Percentiles rank a stretch among this genome's conserved stretches.
These are phyloP conservation scores for Varroa destructor DNA, from an alignment of 1,140 invertebrate species.

Conservation along the genomic window DNA sequence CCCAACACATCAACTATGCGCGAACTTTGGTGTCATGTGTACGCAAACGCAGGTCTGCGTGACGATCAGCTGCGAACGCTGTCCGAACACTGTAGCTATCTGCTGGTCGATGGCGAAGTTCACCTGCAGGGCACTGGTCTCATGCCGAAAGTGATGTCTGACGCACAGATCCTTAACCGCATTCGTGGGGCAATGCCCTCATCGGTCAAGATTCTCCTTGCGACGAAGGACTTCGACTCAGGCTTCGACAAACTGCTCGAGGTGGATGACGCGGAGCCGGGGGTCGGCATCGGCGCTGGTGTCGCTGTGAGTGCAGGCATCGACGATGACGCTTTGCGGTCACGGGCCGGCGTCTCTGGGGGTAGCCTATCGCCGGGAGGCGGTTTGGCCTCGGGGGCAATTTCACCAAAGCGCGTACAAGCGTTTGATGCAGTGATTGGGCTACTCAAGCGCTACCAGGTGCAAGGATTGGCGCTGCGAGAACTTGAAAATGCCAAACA, in stretches of 20 bases:
- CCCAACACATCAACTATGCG: neutral
- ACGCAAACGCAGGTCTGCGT: slow-evolving; percentile 20
- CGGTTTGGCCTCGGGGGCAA: neutral
- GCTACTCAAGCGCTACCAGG: slow-evolving; percentile 24
- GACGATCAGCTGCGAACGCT: slow-evolving; percentile 16
- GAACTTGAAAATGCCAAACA: slow-evolving; percentile 11
- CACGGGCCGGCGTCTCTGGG: neutral
- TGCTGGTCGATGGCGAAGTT: slow-evolving; percentile 16
- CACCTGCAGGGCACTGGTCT: slow-evolving; percentile 24
- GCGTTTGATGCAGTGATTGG: slow-evolving; percentile 22
- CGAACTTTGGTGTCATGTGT: slow-evolving; percentile 25
- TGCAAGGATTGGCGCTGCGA: slow-evolving; percentile 14
- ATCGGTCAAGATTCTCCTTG: slow-evolving; percentile 22
- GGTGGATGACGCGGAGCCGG: slow-evolving; percentile 15
- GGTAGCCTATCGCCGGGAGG: neutral
- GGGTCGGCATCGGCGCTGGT: neutral
- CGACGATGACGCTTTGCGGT: neutral
- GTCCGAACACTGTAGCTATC: slow-evolving; percentile 8
- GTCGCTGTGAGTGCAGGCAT: too few relatives aligned
- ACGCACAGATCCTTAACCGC: slow-evolving; percentile 26
- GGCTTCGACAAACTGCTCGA: slow-evolving; percentile 25
- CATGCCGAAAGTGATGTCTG: slow-evolving; percentile 27
- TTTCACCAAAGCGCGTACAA: slow-evolving; percentile 9
- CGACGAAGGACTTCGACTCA: slow-evolving; percentile 25
- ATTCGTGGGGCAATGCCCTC: slow-evolving; percentile 20